Evolutionary conservation across 1,140 invertebrate genomes (phyloP).

Genomic region (Drosophila azteca): DNA sequence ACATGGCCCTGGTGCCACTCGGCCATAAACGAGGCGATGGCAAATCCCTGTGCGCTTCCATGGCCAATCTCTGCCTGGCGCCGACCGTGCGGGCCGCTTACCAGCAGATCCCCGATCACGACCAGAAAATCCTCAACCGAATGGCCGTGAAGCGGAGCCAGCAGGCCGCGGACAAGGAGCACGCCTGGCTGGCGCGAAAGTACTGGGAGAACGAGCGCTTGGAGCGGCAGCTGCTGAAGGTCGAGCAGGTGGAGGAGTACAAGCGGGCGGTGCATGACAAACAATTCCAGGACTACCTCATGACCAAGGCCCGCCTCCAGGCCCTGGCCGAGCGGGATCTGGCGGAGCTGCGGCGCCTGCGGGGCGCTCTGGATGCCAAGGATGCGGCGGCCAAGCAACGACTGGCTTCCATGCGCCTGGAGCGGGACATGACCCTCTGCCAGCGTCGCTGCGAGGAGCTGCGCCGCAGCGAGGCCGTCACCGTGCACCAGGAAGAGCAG

Average conservation of each 20-base stretch:
- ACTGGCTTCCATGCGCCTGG: slow-evolving; percentile 56
- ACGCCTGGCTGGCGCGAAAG: slow-evolving; percentile 80
- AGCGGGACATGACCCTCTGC: slow-evolving; percentile 63
- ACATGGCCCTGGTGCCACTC: slow-evolving; percentile 41
- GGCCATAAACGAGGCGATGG: not conserved
- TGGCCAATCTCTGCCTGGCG: slow-evolving; percentile 77
- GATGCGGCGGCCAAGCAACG: slow-evolving; percentile 65
- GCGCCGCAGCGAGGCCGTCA: slow-evolving; percentile 70
- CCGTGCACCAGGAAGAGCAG: slow-evolving; percentile 72
- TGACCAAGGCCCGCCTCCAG: slow-evolving; percentile 72
- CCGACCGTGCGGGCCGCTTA: slow-evolving; percentile 71
- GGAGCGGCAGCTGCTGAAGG: slow-evolving; percentile 71
- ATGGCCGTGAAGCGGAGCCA: slow-evolving; percentile 79
- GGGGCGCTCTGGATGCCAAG: slow-evolving; percentile 65
- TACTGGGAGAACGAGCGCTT: slow-evolving; percentile 81
- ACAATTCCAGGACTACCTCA: slow-evolving; percentile 75
- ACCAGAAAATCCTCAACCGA: slow-evolving; percentile 80
- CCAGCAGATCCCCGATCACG: slow-evolving; percentile 69
- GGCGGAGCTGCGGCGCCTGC: slow-evolving; percentile 62
- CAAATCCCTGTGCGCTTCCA: slow-evolving; percentile 61
- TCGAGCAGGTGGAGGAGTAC: slow-evolving; percentile 79
- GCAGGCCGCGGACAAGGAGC: slow-evolving; percentile 72
- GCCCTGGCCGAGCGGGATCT: slow-evolving; percentile 71
- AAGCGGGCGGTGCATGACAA: slow-evolving; percentile 77
- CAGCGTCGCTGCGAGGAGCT: slow-evolving; percentile 69